Percentiles rank a stretch among this genome's conserved stretches.
phyloP scores from a whole-genome alignment of 2,113 vertebrate species.

The Erythrocercus mccallii region DNA sequence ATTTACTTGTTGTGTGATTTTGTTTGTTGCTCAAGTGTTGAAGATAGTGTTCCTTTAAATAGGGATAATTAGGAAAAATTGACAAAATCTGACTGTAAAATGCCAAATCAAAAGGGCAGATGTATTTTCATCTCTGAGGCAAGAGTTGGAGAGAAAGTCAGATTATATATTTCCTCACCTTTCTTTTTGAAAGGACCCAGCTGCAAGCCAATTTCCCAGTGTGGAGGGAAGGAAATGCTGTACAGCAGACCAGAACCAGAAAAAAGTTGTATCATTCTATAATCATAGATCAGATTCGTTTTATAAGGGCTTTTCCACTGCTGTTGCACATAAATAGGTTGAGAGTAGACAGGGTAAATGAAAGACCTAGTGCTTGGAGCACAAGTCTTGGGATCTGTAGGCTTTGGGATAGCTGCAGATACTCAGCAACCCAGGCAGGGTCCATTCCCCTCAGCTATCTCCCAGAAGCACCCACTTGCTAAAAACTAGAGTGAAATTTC shows the following conservation, averaged over 20 bases:
- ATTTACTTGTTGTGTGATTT: background rate
- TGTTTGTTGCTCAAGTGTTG: background rate
- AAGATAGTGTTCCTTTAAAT: background rate
- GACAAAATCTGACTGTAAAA: background rate
- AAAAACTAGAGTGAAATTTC: background rate
- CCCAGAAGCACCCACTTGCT: background rate
- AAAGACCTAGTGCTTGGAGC: background rate
- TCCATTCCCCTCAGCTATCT: background rate
- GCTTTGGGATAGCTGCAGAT: background rate
- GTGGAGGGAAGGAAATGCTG: background rate
- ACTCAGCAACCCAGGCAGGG: background rate
- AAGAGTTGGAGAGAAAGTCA: background rate
- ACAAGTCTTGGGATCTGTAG: background rate
- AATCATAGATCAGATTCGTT: background rate
- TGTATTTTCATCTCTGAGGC: background rate
- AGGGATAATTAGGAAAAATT: background rate
- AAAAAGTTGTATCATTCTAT: background rate
- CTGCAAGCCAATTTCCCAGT: constrained; percentile 5
- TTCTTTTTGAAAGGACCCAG: background rate
- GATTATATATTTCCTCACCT: background rate
- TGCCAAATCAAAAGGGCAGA: background rate
- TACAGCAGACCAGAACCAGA: background rate
- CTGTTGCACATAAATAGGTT: background rate
- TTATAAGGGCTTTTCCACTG: background rate
- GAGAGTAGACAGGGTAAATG: background rate